phyloP scores from a whole-genome alignment of 2,888 invertebrate genomes.

The Odontocolon sp. region DNA sequence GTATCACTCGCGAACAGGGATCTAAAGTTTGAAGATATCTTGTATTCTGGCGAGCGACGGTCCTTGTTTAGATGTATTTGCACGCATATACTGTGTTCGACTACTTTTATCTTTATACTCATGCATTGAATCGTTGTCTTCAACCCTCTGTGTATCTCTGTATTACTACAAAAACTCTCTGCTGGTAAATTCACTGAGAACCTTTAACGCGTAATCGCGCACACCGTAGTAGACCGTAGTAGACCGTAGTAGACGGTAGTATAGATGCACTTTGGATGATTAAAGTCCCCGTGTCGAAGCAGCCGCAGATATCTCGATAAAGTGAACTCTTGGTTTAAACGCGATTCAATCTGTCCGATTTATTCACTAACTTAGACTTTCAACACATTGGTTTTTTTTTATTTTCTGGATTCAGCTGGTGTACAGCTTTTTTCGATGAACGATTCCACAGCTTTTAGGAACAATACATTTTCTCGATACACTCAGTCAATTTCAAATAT shows the following conservation, averaged over 20 bases:
- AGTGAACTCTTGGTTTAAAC: conserved; percentile 30
- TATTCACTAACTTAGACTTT: conserved; percentile 5
- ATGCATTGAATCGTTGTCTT: neutral
- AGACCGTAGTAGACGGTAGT: conserved; percentile 13
- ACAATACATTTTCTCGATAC: too few relatives aligned
- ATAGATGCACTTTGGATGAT: conserved; percentile 54
- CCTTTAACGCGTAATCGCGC: neutral
- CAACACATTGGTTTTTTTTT: neutral
- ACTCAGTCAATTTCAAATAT: too few relatives aligned
- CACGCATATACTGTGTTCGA: neutral
- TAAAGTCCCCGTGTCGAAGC: conserved; percentile 45
- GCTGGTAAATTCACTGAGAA: conserved; percentile 21
- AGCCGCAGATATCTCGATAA: conserved; percentile 24
- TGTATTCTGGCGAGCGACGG: neutral
- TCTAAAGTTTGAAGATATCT: conserved; percentile 2
- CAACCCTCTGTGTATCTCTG: neutral
- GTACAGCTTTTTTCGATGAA: too few relatives aligned
- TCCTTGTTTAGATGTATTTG: neutral
- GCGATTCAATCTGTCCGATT: conserved; percentile 34
- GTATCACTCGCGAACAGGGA: neutral
- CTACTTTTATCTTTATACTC: conserved; percentile 18
- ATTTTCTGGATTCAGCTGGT: neutral
- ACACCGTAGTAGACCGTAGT: neutral
- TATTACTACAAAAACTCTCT: conserved; percentile 9
- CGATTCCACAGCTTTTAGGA: too few relatives aligned